Evolutionary conservation across 2,797 vertebrate genomes (phyloP).

Genomic region (Tokudaia muenninki): DNA sequence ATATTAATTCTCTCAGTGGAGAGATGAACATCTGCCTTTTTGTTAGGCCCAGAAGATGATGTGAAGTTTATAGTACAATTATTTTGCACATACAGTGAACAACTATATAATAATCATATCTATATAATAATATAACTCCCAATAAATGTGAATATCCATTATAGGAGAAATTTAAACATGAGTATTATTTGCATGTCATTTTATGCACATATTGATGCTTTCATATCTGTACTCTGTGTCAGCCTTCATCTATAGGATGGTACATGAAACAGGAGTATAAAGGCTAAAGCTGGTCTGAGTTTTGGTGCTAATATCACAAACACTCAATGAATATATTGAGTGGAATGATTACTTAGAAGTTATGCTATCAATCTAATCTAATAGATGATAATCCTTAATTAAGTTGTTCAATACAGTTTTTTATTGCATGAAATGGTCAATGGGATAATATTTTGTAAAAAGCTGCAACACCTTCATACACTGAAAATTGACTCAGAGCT

Average conservation of each 20-base stretch:
- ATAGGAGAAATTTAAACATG: not conserved
- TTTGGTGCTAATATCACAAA: not conserved
- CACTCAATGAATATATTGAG: fast-evolving
- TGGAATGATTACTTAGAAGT: not conserved
- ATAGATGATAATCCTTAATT: not conserved
- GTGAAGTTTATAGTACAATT: not conserved
- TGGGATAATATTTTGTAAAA: not conserved
- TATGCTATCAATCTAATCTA: not conserved
- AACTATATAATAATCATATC: not conserved
- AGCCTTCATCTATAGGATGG: not conserved
- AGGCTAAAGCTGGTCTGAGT: not conserved
- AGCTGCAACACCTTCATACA: not conserved
- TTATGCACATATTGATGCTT: not conserved
- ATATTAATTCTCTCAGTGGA: not conserved
- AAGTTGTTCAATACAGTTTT: not conserved
- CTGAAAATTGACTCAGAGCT: not conserved
- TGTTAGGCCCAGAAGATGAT: fast-evolving
- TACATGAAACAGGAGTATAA: not conserved
- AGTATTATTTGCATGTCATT: not conserved
- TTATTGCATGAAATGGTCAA: not conserved
- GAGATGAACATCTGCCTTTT: not conserved
- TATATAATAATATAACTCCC: too few species aligned
- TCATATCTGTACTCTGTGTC: not conserved
- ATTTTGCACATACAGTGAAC: not conserved
- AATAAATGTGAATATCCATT: not conserved